Evolutionary conservation across 2,113 vertebrate species (phyloP).

Genomic region (Notothenia rossii): DNA sequence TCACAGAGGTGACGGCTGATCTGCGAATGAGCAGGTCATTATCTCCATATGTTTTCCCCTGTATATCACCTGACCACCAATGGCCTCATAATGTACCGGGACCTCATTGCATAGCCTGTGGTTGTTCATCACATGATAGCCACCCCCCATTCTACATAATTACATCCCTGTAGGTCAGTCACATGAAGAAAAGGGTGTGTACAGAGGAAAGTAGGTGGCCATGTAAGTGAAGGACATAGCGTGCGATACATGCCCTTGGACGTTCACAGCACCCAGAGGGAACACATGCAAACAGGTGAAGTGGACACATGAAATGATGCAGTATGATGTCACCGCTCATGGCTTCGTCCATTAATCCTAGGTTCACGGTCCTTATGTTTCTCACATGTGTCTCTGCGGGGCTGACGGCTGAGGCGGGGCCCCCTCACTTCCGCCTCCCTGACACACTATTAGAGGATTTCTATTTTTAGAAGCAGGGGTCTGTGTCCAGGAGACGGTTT

Average conservation of each 20-base stretch:
- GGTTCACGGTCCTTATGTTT: slow-evolving; percentile 16
- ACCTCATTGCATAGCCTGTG: slow-evolving; percentile 22
- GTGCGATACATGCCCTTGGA: slow-evolving; percentile 53
- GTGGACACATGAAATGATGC: slow-evolving; percentile 34
- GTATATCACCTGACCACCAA: slow-evolving; percentile 28
- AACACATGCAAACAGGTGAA: slow-evolving; percentile 27
- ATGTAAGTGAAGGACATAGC: slow-evolving; percentile 58
- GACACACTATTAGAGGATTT: slow-evolving; percentile 49
- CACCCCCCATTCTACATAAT: slow-evolving; percentile 43
- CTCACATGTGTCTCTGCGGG: slow-evolving; percentile 11
- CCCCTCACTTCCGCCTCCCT: slow-evolving; percentile 54
- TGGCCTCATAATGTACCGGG: slow-evolving; percentile 34
- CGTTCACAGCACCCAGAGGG: slow-evolving; percentile 21
- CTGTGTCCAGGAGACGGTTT: slow-evolving; percentile 47
- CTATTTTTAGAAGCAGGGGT: slow-evolving; percentile 68
- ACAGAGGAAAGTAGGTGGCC: slow-evolving; percentile 24
- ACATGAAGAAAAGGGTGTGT: slow-evolving; percentile 29
- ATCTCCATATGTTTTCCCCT: slow-evolving; percentile 39
- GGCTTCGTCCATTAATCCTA: background rate
- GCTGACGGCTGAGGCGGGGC: slow-evolving; percentile 32
- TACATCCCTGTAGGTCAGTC: slow-evolving; percentile 59
- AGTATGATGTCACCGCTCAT: slow-evolving; percentile 12
- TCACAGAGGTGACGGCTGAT: slow-evolving; percentile 21
- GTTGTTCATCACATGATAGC: slow-evolving; percentile 42
- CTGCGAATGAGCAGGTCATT: slow-evolving; percentile 31